These are phyloP conservation scores for Lerista edwardsae DNA, from an alignment of 2,797 vertebrate genomes.

Conservation along the genomic window DNA sequence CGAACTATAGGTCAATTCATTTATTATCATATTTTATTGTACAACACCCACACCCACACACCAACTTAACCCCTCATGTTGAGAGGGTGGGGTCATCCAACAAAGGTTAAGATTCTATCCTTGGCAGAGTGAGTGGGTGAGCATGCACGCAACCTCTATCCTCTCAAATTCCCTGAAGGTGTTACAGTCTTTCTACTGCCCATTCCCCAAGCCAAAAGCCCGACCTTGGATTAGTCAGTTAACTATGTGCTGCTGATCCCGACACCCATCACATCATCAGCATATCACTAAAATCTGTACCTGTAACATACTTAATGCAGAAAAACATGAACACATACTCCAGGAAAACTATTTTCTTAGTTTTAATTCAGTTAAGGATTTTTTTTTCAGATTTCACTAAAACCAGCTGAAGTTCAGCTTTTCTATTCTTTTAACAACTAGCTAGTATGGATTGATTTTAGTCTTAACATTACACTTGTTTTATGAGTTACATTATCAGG, in stretches of 20 bases:
- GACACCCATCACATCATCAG: background rate
- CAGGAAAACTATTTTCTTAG: background rate
- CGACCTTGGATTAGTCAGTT: background rate
- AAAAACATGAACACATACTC: background rate
- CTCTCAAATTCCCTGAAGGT: background rate
- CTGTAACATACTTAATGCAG: background rate
- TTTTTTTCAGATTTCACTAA: background rate
- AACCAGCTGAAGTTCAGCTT: background rate
- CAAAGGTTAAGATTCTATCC: background rate
- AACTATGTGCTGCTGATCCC: background rate
- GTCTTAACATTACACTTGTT: background rate
- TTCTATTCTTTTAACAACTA: background rate
- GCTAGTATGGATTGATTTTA: background rate
- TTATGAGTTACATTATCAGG: background rate
- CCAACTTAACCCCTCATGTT: background rate
- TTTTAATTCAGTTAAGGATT: background rate
- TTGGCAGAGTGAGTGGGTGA: background rate
- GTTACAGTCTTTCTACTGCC: background rate
- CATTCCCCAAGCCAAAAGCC: background rate
- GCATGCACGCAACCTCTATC: background rate
- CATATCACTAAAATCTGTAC: background rate
- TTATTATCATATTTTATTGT: background rate
- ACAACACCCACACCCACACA: too few relatives aligned
- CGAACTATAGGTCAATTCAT: background rate
- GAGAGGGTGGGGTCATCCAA: background rate